phyloP scores from a whole-genome alignment of 2,888 invertebrate genomes.

The Ditylenchus weischeri region DNA sequence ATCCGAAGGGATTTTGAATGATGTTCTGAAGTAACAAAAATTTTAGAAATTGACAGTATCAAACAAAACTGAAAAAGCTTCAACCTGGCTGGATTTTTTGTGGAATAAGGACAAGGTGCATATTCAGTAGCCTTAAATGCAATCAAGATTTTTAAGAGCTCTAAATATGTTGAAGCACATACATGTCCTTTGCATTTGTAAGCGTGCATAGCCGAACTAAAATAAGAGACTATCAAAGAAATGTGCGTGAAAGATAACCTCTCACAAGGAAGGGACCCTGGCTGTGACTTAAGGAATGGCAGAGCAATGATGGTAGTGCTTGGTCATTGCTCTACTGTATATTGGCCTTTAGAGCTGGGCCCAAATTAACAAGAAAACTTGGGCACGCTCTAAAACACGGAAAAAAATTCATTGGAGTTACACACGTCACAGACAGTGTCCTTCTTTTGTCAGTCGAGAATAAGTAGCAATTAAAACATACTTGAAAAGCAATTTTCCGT shows the following conservation, averaged over 20 bases:
- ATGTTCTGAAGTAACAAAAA: slow-evolving; percentile 61
- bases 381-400: no score
- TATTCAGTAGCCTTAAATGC: slow-evolving; percentile 10
- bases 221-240: background rate
- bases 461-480: slow-evolving; percentile 7
- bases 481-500: slow-evolving; percentile 48
- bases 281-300: no score
- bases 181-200: slow-evolving; percentile 81
- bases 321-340: no score
- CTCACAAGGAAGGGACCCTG: no score
- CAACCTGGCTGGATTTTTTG: slow-evolving; percentile 69
- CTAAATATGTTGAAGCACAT: slow-evolving; percentile 62
- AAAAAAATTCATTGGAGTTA: no score
- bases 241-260: no score
- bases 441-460: no score
- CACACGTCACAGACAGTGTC: no score
- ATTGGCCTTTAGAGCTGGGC: no score
- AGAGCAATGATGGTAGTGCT: no score
- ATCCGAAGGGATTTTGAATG: slow-evolving; percentile 71
- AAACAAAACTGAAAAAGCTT: background rate
- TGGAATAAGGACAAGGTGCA: slow-evolving; percentile 63
- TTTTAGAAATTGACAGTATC: background rate
- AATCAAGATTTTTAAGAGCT: no score
- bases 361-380: no score
- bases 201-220: slow-evolving; percentile 64